A percentile compares a stretch with the other conserved stretches of the same genome.
Evolutionary conservation across 2,113 vertebrate genomes (phyloP).

Genomic region (Clarias macrocephalus): DNA sequence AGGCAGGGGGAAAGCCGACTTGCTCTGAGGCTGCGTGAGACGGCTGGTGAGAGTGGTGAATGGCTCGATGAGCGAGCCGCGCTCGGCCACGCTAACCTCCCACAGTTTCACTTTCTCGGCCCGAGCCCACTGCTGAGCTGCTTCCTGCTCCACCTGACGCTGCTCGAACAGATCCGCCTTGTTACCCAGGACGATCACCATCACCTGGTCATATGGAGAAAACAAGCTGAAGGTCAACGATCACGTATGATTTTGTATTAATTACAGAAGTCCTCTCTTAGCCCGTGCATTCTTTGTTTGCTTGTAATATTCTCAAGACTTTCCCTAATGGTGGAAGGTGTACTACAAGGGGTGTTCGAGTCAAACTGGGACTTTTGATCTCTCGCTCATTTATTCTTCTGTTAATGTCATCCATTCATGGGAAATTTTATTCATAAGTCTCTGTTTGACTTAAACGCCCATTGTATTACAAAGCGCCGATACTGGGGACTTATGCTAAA

Average conservation of each 20-base stretch:
- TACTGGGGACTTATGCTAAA: neutral
- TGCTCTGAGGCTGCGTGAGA: slow-evolving; percentile 92
- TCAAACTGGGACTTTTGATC: no score
- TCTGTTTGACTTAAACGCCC: neutral
- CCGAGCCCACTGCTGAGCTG: slow-evolving; percentile 88
- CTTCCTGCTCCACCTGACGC: slow-evolving; percentile 86
- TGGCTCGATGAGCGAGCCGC: slow-evolving; percentile 86
- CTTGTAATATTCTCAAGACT: no score
- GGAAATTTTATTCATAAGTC: no score
- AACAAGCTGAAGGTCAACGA: neutral
- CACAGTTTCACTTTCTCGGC: slow-evolving; percentile 89
- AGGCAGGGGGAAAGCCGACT: slow-evolving; percentile 88
- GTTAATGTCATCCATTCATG: no score
- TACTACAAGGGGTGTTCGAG: no score
- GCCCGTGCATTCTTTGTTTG: no score
- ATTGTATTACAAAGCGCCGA: neutral
- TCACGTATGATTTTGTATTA: neutral
- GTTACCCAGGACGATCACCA: slow-evolving; percentile 88
- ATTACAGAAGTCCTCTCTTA: no score
- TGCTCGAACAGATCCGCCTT: slow-evolving; percentile 85
- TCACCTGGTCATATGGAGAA: slow-evolving; percentile 73
- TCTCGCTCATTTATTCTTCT: no score
- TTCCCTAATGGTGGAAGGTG: no score
- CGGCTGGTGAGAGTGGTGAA: slow-evolving; percentile 89
- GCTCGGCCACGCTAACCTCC: slow-evolving; percentile 89